Conservation (phyloP, 1,140 invertebrate genomes). For the Diorhabda sublineata region DNA sequence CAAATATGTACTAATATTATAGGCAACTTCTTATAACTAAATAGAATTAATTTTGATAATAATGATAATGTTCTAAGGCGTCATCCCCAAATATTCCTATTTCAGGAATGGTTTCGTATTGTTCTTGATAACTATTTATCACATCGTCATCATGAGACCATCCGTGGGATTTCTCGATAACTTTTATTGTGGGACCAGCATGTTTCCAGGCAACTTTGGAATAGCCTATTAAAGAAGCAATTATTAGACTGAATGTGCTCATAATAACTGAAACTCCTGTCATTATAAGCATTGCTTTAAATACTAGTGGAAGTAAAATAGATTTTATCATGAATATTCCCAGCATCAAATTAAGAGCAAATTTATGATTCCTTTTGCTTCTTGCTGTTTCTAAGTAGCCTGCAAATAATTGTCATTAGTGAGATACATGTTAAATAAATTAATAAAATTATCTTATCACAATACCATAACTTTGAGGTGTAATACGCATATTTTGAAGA, state of each 20-base stretch:
- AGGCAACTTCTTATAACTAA: too few species aligned
- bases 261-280: constrained; percentile 34
- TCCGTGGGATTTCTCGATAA: neutral
- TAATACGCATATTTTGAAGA: too few species aligned
- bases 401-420: neutral
- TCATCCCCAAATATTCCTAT: too few species aligned
- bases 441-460: too few species aligned
- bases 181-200: neutral
- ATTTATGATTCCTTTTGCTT: constrained; percentile 1
- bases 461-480: too few species aligned
- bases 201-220: constrained; percentile 22
- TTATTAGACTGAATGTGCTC: constrained; percentile 36
- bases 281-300: constrained; percentile 42
- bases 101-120: too few species aligned
- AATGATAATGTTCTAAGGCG: too few species aligned
- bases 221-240: constrained; percentile 38
- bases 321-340: constrained; percentile 34
- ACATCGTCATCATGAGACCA: constrained; percentile 1
- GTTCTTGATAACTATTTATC: neutral
- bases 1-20: too few species aligned
- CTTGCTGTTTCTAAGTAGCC: neutral
- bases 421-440: too few species aligned
- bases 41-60: too few species aligned
- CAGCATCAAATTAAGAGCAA: neutral
- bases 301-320: constrained; percentile 37